These are phyloP conservation scores for Pomacea maculata DNA, from an alignment of 1,140 invertebrate genomes.

Conservation along the genomic window DNA sequence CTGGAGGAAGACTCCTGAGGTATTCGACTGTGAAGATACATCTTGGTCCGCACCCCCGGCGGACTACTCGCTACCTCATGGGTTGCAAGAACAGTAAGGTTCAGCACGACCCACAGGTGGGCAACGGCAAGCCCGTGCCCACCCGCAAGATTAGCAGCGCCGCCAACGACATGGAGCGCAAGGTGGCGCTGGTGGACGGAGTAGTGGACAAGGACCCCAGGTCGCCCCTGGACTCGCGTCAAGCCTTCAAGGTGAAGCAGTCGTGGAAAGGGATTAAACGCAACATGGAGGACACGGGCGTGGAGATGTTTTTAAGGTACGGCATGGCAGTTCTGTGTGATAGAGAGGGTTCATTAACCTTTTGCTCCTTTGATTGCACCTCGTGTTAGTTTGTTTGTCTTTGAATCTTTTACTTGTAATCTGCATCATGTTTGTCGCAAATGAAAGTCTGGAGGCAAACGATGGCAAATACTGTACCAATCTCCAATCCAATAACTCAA, in stretches of 20 bases:
- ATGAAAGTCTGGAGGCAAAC: too few relatives aligned
- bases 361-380: too few relatives aligned
- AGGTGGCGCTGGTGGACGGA: background rate
- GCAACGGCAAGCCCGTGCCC: background rate
- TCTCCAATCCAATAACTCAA: too few relatives aligned
- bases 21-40: background rate
- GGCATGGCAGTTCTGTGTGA: background rate
- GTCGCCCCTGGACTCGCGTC: conserved; percentile 42
- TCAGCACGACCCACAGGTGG: background rate
- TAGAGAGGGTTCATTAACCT: too few relatives aligned
- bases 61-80: background rate
- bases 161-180: background rate
- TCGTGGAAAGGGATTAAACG: conserved; percentile 57
- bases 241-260: conserved; percentile 51
- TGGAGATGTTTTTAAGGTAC: conserved; percentile 57
- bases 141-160: background rate
- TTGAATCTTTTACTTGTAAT: too few relatives aligned
- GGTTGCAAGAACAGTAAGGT: conserved; percentile 12
- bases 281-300: conserved; percentile 51
- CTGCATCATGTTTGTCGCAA: too few relatives aligned
- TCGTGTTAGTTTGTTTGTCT: too few relatives aligned
- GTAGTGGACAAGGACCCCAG: conserved; percentile 32
- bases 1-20: background rate
- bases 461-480: too few relatives aligned
- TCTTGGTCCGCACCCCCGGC: too few relatives aligned